Percentiles rank a stretch among this genome's conserved stretches.
These are phyloP conservation scores for Xanthia togata DNA, from an alignment of 2,888 invertebrate species.

Conservation along the genomic window DNA sequence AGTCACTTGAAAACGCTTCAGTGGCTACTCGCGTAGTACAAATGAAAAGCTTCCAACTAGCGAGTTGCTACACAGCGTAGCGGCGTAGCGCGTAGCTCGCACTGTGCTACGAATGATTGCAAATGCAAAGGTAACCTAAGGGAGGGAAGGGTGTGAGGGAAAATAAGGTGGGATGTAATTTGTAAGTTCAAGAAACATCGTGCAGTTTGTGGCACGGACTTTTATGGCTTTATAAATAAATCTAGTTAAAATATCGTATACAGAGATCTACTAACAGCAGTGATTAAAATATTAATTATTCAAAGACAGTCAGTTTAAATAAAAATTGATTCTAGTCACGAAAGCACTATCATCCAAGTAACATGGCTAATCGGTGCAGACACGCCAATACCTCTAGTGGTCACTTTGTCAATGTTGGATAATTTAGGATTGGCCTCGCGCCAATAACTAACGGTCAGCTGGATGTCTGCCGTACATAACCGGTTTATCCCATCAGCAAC, in stretches of 20 bases:
- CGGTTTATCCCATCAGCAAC: background rate
- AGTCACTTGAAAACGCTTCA: too few species aligned
- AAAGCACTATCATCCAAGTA: background rate
- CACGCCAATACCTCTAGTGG: background rate
- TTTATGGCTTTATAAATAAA: too few species aligned
- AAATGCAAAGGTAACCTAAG: background rate
- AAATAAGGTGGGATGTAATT: background rate
- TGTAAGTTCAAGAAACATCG: background rate
- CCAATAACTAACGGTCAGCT: background rate
- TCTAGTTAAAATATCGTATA: background rate
- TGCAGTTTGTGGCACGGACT: background rate
- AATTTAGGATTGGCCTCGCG: background rate
- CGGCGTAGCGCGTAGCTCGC: constrained; percentile 13
- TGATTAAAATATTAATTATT: constrained; percentile 36
- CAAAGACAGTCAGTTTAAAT: constrained; percentile 6
- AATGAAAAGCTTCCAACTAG: background rate
- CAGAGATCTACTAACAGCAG: background rate
- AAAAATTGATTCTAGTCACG: constrained; percentile 27
- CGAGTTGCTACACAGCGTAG: constrained; percentile 1
- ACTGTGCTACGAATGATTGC: constrained; percentile 7
- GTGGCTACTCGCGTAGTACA: background rate
- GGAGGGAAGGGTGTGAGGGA: background rate
- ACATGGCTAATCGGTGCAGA: background rate
- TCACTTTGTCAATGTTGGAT: background rate
- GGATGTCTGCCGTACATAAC: background rate